Evolutionary conservation across 2,797 vertebrate genomes (phyloP).

Genomic region (Limosa lapponica): DNA sequence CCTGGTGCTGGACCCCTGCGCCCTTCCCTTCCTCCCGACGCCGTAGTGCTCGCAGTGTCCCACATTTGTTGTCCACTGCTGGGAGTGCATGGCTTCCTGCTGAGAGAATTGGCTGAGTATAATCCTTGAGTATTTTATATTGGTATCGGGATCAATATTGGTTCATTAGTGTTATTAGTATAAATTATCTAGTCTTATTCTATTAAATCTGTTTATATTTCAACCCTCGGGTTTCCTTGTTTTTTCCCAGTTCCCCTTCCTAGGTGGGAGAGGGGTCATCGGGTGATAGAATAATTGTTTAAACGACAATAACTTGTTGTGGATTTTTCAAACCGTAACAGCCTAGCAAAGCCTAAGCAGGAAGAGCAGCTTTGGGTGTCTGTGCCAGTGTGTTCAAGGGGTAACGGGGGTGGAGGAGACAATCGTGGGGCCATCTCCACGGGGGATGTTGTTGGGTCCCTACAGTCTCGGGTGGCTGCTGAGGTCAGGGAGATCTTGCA

Average conservation of each 20-base stretch:
- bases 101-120: neutral
- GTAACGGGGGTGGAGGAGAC: no score
- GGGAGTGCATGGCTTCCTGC: neutral
- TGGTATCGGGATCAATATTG: neutral
- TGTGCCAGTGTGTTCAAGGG: neutral
- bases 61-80: neutral
- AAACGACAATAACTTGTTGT: neutral
- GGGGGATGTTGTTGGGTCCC: neutral
- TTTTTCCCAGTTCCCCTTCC: neutral
- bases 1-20: neutral
- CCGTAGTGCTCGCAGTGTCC: neutral
- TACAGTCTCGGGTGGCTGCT: neutral
- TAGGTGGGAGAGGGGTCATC: neutral
- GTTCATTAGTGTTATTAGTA: neutral
- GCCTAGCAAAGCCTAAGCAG: neutral
- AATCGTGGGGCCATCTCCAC: fast-evolving
- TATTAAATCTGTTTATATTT: neutral
- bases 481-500: neutral
- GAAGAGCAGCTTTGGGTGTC: neutral
- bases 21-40: neutral
- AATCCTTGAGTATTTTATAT: neutral
- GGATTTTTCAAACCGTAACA: neutral
- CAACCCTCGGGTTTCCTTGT: neutral
- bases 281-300: neutral
- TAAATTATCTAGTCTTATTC: neutral